phyloP scores from a whole-genome alignment of 2,888 invertebrate species.

The Drosophila algonquin region DNA sequence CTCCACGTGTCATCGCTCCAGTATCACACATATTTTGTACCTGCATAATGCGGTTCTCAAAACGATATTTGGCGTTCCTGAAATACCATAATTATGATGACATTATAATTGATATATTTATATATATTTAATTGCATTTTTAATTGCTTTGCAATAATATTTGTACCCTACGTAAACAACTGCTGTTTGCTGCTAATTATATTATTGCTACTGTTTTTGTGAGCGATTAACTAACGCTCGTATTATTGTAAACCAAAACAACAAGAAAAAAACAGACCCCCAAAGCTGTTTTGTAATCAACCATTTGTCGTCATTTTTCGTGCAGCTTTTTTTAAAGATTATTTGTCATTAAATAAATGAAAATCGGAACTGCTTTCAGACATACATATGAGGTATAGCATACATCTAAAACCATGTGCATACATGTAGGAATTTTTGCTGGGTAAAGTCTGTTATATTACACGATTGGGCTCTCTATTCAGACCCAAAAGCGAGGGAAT shows the following conservation, averaged over 20 bases:
- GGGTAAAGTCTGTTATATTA: no score
- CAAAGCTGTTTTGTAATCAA: slow-evolving; percentile 12
- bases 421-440: no score
- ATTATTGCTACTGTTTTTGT: background rate
- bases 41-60: background rate
- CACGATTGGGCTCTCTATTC: no score
- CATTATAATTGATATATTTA: no score
- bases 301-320: background rate
- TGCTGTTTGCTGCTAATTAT: background rate
- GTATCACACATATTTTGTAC: background rate
- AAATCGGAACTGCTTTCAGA: background rate
- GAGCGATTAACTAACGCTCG: background rate
- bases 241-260: background rate
- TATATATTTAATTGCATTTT: no score
- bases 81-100: no score
- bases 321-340: background rate
- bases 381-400: no score
- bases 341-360: background rate
- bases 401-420: background rate
- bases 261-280: background rate
- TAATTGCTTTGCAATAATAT: no score
- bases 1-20: background rate
- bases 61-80: no score
- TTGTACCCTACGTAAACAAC: background rate
- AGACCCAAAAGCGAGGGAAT: no score